These are phyloP conservation scores for Tyrophagus putrescentiae DNA, from an alignment of 1,140 invertebrate species.

Conservation along the genomic window DNA sequence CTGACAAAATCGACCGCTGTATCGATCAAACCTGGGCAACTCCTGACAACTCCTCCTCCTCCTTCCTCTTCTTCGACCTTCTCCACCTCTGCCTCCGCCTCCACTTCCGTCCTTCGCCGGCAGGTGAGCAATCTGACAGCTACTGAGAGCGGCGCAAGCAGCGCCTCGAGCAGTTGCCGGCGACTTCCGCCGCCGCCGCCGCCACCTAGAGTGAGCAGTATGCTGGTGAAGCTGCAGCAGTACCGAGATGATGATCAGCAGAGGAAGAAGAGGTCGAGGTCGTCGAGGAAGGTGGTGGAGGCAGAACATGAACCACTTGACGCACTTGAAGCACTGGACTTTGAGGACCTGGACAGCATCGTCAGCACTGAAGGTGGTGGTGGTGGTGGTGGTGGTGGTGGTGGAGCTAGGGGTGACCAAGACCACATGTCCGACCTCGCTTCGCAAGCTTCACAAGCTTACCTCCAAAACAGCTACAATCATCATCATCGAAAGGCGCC, in stretches of 20 bases:
- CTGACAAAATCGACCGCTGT: no score
- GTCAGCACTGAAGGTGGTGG: background rate
- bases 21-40: no score
- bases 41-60: background rate
- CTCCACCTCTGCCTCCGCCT: background rate
- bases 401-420: no score
- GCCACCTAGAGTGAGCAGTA: slow-evolving; percentile 21
- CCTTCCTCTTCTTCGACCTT: background rate
- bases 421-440: no score
- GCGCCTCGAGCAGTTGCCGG: slow-evolving; percentile 18
- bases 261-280: background rate
- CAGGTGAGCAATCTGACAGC: background rate
- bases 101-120: background rate
- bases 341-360: background rate
- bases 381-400: background rate
- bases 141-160: slow-evolving; percentile 1
- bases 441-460: no score
- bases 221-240: slow-evolving; percentile 2
- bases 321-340: background rate
- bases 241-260: background rate
- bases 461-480: no score
- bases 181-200: slow-evolving; percentile 28
- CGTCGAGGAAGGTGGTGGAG: background rate
- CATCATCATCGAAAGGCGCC: no score
- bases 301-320: background rate